phyloP scores from a whole-genome alignment of 2,797 vertebrate genomes.

The Gila robusta region DNA sequence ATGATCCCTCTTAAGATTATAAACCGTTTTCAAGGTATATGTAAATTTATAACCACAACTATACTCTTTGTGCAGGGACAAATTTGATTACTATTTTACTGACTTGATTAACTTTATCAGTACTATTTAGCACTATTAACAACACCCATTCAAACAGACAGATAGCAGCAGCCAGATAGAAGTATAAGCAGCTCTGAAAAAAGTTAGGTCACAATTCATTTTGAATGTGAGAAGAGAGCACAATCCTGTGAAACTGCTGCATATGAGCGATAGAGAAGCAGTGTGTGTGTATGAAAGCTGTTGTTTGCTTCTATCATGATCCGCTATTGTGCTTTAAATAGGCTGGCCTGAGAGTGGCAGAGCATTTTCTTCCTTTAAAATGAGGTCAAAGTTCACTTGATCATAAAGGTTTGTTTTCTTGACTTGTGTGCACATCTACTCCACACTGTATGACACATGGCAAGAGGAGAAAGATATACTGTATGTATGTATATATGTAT shows the following conservation, averaged over 20 bases:
- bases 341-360: not conserved
- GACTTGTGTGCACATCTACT: not conserved
- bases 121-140: not conserved
- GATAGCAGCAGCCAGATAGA: not conserved
- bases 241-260: conserved; percentile 13
- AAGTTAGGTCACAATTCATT: conserved; percentile 2
- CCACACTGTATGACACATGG: not conserved
- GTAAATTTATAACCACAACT: not conserved
- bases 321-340: not conserved
- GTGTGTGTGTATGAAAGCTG: conserved; percentile 19
- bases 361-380: conserved; percentile 12
- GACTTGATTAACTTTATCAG: not conserved
- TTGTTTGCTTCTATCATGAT: conserved; percentile 31
- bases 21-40: not conserved
- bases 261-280: conserved; percentile 5
- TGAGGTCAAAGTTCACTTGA: not conserved
- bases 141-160: conserved; percentile 1
- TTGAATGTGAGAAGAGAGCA: conserved; percentile 17
- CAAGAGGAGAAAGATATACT: not conserved
- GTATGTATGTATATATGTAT: too few relatives aligned
- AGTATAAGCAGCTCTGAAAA: conserved; percentile 11
- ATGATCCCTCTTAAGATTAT: not conserved
- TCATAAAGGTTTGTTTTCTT: not conserved
- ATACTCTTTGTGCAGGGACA: not conserved
- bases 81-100: not conserved